A percentile compares a stretch with the other conserved stretches of the same genome.
Evolutionary conservation across 2,113 vertebrate species (phyloP).

Genomic region (Thunnus thynnus): DNA sequence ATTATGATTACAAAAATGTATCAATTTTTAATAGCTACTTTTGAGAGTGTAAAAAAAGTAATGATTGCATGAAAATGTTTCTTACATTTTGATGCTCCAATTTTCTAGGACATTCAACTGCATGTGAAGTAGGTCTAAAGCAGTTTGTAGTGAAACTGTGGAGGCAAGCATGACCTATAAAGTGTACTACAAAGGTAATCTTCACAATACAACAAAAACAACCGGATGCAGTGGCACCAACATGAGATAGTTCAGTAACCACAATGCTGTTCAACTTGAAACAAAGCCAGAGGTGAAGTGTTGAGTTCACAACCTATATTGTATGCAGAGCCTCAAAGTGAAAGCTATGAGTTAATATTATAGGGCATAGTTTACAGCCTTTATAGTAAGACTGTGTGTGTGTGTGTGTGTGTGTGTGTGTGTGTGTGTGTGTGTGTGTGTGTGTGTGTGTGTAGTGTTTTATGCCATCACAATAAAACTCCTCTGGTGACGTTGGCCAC

Average conservation of each 20-base stretch:
- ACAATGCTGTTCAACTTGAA: not conserved
- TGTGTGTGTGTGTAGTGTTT: not conserved
- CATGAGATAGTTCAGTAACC: not conserved
- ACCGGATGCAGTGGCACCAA: not conserved
- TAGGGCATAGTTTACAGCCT: not conserved
- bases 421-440: not conserved
- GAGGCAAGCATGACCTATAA: no score
- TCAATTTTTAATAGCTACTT: not conserved
- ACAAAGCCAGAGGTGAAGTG: not conserved
- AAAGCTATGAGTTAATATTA: not conserved
- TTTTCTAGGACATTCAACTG: not conserved
- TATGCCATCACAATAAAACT: not conserved
- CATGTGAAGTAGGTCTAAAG: not conserved
- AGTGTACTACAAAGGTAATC: not conserved
- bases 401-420: not conserved
- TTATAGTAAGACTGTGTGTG: not conserved
- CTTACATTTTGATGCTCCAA: no score
- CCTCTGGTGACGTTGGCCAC: slow-evolving; percentile 4
- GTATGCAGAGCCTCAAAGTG: not conserved
- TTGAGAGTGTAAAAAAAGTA: not conserved
- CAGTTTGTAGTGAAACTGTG: not conserved
- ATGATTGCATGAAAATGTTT: not conserved
- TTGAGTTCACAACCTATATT: not conserved
- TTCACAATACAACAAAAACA: not conserved
- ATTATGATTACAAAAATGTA: no score